Evolutionary conservation across 2,113 vertebrate species (phyloP).

Genomic region (Peromyscus leucopus): DNA sequence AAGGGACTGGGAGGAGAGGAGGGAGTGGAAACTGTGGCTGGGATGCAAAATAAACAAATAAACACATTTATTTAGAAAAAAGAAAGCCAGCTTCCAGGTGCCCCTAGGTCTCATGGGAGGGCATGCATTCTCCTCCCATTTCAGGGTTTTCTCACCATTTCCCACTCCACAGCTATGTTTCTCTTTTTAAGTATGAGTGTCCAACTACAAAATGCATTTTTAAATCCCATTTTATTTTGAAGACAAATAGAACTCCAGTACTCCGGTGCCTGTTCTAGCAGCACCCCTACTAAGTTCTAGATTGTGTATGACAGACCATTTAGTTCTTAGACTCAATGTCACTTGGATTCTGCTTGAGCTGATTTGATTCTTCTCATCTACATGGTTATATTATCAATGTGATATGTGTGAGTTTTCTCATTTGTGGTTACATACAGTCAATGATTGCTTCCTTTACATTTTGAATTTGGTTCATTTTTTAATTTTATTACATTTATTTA

Average conservation of each 20-base stretch:
- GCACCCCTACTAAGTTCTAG: background rate
- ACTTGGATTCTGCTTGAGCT: background rate
- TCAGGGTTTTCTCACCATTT: background rate
- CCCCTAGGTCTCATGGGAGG: background rate
- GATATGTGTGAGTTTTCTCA: background rate
- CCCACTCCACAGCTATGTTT: background rate
- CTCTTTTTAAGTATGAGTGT: background rate
- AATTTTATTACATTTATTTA: background rate
- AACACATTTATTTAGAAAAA: too few species aligned
- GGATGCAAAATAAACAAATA: too few species aligned
- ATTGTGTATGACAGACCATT: background rate
- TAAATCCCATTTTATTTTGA: background rate
- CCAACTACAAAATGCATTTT: too few species aligned
- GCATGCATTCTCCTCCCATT: background rate
- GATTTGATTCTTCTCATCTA: background rate
- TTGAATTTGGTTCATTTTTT: conserved; percentile 18
- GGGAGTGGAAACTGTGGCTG: too few species aligned
- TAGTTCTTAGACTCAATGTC: background rate
- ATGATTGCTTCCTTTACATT: background rate
- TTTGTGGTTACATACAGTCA: background rate
- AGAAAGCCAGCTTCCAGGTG: background rate
- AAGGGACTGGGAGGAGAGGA: too few species aligned
- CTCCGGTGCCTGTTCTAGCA: background rate
- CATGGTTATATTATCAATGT: background rate
- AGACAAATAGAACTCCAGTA: background rate